A percentile compares a stretch with the other conserved stretches of the same genome.
These are phyloP conservation scores for Sarcophaga variegata DNA, from an alignment of 2,888 invertebrate genomes.

Conservation along the genomic window DNA sequence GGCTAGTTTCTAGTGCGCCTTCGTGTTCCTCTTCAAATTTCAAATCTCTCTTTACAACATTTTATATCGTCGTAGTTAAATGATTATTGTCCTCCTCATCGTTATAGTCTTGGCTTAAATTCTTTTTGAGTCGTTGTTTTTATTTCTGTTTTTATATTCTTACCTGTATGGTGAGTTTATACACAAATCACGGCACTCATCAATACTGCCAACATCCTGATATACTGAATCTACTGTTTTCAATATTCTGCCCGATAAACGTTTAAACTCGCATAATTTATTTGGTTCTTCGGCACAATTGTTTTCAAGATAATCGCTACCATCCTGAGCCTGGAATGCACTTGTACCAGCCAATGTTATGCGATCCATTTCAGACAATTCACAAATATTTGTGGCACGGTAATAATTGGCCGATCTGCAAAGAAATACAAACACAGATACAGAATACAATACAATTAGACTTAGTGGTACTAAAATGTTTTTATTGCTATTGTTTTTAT, in stretches of 20 bases:
- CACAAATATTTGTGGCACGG: conserved; percentile 92
- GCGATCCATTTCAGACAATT: conserved; percentile 95
- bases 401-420: conserved; percentile 94
- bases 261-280: conserved; percentile 95
- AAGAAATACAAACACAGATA: conserved; percentile 59
- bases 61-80: conserved; percentile 47
- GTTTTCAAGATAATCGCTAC: conserved; percentile 93
- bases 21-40: conserved; percentile 11
- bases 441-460: conserved; percentile 38
- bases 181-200: conserved; percentile 94
- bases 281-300: conserved; percentile 96
- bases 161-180: conserved; percentile 91
- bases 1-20: background rate
- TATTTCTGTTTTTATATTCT: conserved; percentile 40
- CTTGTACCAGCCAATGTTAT: conserved; percentile 92
- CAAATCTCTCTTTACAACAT: conserved; percentile 30
- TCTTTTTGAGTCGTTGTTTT: conserved; percentile 23
- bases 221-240: conserved; percentile 97
- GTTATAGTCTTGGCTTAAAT: conserved; percentile 31
- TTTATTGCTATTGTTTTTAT: conserved; percentile 5
- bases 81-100: conserved; percentile 58
- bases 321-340: conserved; percentile 87
- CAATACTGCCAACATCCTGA: conserved; percentile 92
- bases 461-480: conserved; percentile 44
- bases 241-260: conserved; percentile 91